These are phyloP conservation scores for Paralvinella palmiformis DNA, from an alignment of 1,140 invertebrate genomes.

Conservation along the genomic window DNA sequence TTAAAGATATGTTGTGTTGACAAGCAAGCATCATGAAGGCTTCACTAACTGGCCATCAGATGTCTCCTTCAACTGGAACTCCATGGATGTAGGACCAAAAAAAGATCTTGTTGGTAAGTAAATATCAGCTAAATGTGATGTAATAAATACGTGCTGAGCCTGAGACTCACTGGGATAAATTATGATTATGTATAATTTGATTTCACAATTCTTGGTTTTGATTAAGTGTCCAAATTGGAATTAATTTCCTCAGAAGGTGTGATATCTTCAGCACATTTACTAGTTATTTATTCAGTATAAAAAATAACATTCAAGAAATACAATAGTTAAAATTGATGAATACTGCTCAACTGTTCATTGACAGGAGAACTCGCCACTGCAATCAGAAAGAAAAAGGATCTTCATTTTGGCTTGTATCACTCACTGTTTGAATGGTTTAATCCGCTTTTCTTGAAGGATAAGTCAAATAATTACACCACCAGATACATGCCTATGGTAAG, in stretches of 20 bases:
- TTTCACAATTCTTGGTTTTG: too few species aligned
- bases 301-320: too few species aligned
- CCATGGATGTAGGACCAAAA: conserved; percentile 40
- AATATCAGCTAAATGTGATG: too few species aligned
- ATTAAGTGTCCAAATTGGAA: too few species aligned
- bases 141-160: too few species aligned
- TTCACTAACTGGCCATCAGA: conserved; percentile 42
- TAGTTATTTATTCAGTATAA: too few species aligned
- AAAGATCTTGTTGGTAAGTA: conserved; percentile 40
- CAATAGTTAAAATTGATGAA: too few species aligned
- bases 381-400: conserved; percentile 57
- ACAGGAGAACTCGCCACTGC: conserved; percentile 65
- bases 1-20: conserved; percentile 43
- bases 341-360: too few species aligned
- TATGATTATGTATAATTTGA: too few species aligned
- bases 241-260: too few species aligned
- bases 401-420: conserved; percentile 82
- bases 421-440: conserved; percentile 89
- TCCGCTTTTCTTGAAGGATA: conserved; percentile 72
- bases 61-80: conserved; percentile 45
- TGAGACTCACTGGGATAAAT: too few species aligned
- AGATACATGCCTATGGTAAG: conserved; percentile 52
- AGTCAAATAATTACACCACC: conserved; percentile 59
- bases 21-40: conserved; percentile 46
- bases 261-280: too few species aligned